Evolutionary conservation across 2,797 vertebrate genomes (phyloP), one percentile per base, ranked within the genome.

Genomic region (Lagocephalus sceleratus): DNA sequence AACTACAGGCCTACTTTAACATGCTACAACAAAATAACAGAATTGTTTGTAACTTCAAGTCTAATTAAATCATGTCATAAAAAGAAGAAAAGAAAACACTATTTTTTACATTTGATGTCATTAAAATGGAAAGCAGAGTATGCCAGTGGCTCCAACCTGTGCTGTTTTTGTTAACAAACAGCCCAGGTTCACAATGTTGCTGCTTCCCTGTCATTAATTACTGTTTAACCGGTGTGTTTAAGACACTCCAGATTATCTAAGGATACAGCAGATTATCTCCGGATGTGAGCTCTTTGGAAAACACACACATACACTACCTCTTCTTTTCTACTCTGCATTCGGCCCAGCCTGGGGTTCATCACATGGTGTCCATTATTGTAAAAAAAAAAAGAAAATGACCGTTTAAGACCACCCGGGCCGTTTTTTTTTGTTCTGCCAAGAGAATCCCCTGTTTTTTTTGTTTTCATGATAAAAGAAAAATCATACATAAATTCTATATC

Each of bases 221-320:
- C 66, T 58, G 68, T 43, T 79, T 63, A 58, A 66, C 76, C 79
- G 52, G 70, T 64, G 75, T 52, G 19, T 82, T 68, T 83, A 84
- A 85, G 46, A 70, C 71, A 73, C 75, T 74, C 80, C 83, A 86
- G 77, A 85, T 84, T 78, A 78, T 82, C 79, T 83, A 55, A 79
- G 71, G 79, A 88, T 83, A 83, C 75, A 76, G 63, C 61, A 84
- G 85, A 88, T 89, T 85, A 87, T 86, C 81, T 84, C 82, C 66
- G 74, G 85, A 89, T 86, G 79, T 71, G 48, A 74, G 66, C 65
- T 79, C 81, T 87, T 75, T 70, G 54, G 69, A 63, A 79, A 79
- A 79, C 75, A 64, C 84, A 29, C 26, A 88, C 85, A 89, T 82
- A 82, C 80, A 71, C 73, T 65, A 74, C 63, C 56, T 85, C 65